Evolutionary conservation across 2,113 vertebrate species (phyloP), one percentile per base, ranked within the genome.

Genomic region (Neolamprologus longior): DNA sequence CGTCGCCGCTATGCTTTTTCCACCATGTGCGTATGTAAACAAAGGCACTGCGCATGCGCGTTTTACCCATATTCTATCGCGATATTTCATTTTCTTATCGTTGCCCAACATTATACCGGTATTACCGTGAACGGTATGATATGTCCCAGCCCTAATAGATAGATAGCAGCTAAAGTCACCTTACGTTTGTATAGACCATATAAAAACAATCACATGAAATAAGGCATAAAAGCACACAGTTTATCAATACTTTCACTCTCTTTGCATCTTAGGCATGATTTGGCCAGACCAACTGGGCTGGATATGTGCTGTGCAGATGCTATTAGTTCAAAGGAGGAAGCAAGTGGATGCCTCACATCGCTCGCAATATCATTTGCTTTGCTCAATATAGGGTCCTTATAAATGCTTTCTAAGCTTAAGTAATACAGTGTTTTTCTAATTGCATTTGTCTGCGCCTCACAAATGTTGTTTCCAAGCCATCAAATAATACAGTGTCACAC

Each of bases 1-100:
- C 0, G 1, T 12, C 37, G 10, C 37, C 10, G 0, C 37, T 2
- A 0, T 40, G 37, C 5, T 40, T 40, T 40, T 40, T 40, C 10
- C 37, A 1, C 37, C 37, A 40, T 12, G 37, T 40, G 10, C 5
- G 2, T 40, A 11, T 5, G 10, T 0, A 40, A 40, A 12, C 37
- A 40, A 40, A 12, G 37, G 37, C 37, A 40, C 10, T 40, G 37
- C 9, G 4, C 37, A 37, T 10, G 37, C 10, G 10, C 21, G 21
- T 21, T 21, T 21, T 21, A 21, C 21, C 21, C 21, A 21, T 21
- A 21, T 21, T 21, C 1, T 40, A 40, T 40, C 37, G 10, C 2
- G 37, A 40, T 40, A 40, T 40, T 40, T 40, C 10, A 40, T 40
- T 40, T 40, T 40, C 10, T 11, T 40, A 40, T 40, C 1, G 40